Evolutionary conservation across 2,797 vertebrate genomes (phyloP), one percentile per base, ranked within the genome.

Genomic region (Phalloptychus januarius): DNA sequence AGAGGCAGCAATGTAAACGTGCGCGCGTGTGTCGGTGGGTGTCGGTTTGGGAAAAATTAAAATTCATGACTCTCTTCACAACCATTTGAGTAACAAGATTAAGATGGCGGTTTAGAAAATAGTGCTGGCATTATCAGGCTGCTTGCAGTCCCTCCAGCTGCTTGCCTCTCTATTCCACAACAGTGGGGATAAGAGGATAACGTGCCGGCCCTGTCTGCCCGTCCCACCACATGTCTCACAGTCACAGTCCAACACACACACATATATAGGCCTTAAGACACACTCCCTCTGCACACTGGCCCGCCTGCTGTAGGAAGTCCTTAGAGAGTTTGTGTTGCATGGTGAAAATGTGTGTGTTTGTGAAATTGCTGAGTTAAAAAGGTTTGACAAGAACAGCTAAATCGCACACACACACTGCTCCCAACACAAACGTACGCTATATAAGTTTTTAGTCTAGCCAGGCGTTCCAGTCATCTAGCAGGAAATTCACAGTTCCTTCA

Each of bases 1-100:
- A 89, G 90, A 84, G 90, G 93, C 92, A 93, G 84, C 75, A 85
- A 88, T 76, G 83, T 80, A 23, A 79, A 76, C 74, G 56, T 75
- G 76, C 77, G 84, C 84, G 48, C 28, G 44, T 76, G 71, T 77
- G 71, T 70, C 36, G 63, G 81, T 76, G 84, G 7, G 82, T 54
- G 48, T 54, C 20, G 13, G 72, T 79, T 80, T 74, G 83, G 76
- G 89, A 90, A 96, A 97, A 98, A 99, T 99, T 99, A 98, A 99
- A 98, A 99, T 99, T 98, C 98, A 99, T 99, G 98, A 99, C 92
- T 94, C 98, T 97, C 97, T 97, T 98, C 97, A 97, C 97, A 96
- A 98, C 97, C 97, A 97, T 98, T 99, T 98, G 97, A 98, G 97
- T 99, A 99, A 99, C 98, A 98, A 99, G 98, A 99, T 99, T 99